Percentiles rank a stretch among this genome's conserved stretches.
Conservation (phyloP, 2,113 vertebrate genomes). For the Strix aluco region DNA sequence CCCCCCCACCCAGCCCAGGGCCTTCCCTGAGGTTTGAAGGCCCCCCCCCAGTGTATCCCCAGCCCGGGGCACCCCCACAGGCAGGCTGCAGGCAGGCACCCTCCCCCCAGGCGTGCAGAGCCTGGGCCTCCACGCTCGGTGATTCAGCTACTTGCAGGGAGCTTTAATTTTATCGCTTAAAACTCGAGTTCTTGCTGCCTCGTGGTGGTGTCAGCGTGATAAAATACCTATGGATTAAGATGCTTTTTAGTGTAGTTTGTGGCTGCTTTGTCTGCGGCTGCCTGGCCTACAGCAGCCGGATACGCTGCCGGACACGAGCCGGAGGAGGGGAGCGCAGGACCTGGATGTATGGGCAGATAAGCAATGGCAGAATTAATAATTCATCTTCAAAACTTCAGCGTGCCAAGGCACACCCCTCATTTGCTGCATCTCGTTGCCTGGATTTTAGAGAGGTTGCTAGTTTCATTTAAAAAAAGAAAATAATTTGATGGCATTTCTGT, state of each 20-base stretch:
- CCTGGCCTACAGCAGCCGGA: neutral
- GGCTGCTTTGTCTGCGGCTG: neutral
- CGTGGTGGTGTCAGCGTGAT: neutral
- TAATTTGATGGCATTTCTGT: neutral
- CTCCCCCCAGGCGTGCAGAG: neutral
- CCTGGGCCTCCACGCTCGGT: neutral
- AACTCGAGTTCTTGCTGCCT: neutral
- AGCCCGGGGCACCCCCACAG: accelerated
- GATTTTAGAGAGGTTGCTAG: neutral
- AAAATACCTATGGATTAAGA: neutral
- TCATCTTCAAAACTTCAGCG: neutral
- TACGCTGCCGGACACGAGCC: neutral
- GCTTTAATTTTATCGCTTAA: neutral
- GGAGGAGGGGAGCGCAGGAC: neutral
- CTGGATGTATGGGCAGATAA: neutral
- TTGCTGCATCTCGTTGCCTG: neutral
- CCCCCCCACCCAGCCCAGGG: accelerated
- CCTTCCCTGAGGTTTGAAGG: neutral
- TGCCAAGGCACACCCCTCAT: neutral
- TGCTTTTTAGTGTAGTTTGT: neutral
- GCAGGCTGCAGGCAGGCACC: neutral
- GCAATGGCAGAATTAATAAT: neutral
- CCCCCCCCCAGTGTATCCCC: neutral
- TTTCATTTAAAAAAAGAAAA: neutral
- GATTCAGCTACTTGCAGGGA: constrained; percentile 58